phyloP scores from a whole-genome alignment of 2,888 invertebrate genomes.

The Nomada flava region DNA sequence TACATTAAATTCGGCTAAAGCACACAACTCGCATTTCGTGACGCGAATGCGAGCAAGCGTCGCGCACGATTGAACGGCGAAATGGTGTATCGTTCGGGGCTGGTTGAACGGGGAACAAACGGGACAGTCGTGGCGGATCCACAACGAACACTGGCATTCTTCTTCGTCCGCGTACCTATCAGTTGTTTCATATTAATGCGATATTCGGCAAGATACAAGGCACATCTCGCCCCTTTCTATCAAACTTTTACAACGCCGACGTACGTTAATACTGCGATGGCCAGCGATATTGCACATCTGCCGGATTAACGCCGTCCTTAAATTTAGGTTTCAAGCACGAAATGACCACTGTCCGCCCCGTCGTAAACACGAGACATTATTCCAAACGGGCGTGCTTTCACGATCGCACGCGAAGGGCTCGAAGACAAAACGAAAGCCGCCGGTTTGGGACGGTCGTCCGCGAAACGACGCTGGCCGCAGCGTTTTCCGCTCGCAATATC shows the following conservation, averaged over 20 bases:
- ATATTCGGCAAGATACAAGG: background rate
- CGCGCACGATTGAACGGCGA: slow-evolving; percentile 60
- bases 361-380: slow-evolving; percentile 7
- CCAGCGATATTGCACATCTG: background rate
- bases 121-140: slow-evolving; percentile 69
- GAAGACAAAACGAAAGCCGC: slow-evolving; percentile 18
- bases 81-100: slow-evolving; percentile 44
- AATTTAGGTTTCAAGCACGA: too few species aligned
- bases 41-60: slow-evolving; percentile 47
- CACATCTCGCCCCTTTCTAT: background rate
- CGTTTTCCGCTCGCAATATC: slow-evolving; percentile 65
- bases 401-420: slow-evolving; percentile 3
- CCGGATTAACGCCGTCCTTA: too few species aligned
- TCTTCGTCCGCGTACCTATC: background rate
- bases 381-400: slow-evolving; percentile 18
- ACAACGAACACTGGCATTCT: slow-evolving; percentile 51
- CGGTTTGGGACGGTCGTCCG: background rate
- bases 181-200: slow-evolving; percentile 4
- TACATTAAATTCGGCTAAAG: slow-evolving; percentile 46
- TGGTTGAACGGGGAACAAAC: slow-evolving; percentile 57
- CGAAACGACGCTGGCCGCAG: slow-evolving; percentile 22
- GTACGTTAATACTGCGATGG: background rate
- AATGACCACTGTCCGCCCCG: background rate
- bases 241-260: background rate
- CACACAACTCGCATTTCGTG: slow-evolving; percentile 37